A percentile compares a stretch with the other conserved stretches of the same genome.
These are phyloP conservation scores for Pagrus major DNA, from an alignment of 2,113 vertebrate genomes.

Conservation along the genomic window DNA sequence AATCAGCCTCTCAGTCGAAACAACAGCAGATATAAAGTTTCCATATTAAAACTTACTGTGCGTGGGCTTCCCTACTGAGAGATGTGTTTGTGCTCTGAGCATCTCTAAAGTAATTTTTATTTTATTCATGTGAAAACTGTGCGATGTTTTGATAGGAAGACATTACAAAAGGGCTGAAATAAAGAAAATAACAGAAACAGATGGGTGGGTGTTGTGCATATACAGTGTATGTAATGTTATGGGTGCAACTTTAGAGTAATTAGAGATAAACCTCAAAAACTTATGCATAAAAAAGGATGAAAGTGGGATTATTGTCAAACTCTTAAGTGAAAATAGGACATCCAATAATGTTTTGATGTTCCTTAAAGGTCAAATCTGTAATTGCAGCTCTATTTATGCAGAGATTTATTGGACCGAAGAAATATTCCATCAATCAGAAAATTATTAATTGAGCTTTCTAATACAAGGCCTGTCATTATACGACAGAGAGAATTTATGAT, in stretches of 20 bases:
- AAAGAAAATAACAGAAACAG: not conserved
- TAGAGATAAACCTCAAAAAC: not conserved
- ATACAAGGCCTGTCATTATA: constrained; percentile 26
- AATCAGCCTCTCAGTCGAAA: constrained; percentile 17
- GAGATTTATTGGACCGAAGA: constrained; percentile 23
- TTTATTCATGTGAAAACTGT: not conserved
- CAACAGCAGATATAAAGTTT: constrained; percentile 22
- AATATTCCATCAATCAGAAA: constrained; percentile 43
- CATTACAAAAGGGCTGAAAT: not conserved
- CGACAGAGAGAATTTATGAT: constrained; percentile 33
- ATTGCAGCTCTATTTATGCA: constrained; percentile 7
- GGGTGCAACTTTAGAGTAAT: not conserved
- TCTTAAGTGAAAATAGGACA: not conserved
- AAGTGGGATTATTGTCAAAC: not conserved
- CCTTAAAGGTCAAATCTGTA: constrained; percentile 34
- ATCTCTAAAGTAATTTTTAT: not conserved
- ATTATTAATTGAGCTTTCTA: constrained; percentile 35
- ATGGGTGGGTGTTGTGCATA: not conserved
- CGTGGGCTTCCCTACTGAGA: not conserved
- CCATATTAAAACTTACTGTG: not conserved
- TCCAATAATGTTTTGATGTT: not conserved
- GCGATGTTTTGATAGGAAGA: not conserved
- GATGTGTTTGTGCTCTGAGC: constrained; percentile 5
- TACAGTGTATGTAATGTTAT: not conserved
- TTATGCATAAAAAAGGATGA: not conserved